These are phyloP conservation scores for Delichon dasypus DNA, from an alignment of 2,797 vertebrate species.

Conservation along the genomic window DNA sequence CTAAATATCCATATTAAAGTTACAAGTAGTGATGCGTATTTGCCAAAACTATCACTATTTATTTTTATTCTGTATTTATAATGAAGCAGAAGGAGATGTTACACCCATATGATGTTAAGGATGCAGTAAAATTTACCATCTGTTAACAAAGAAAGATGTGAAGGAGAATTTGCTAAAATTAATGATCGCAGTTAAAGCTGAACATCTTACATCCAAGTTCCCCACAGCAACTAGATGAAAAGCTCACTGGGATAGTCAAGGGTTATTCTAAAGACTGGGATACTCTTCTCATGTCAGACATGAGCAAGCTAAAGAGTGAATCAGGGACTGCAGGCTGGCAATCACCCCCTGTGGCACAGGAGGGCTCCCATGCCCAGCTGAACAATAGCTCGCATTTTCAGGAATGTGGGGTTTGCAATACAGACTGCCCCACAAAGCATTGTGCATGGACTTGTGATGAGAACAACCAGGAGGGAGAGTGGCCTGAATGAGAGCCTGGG, in stretches of 20 bases:
- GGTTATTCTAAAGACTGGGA: not conserved
- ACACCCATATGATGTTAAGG: slow-evolving; percentile 21
- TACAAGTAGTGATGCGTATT: not conserved
- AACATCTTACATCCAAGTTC: not conserved
- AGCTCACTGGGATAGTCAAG: not conserved
- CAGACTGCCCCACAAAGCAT: rapidly evolving
- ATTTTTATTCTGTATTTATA: slow-evolving; percentile 5
- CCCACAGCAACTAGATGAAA: not conserved
- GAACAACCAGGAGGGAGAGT: rapidly evolving
- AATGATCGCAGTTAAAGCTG: slow-evolving; percentile 7
- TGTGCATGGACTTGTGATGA: not conserved
- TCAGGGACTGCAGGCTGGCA: not conserved
- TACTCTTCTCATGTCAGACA: not conserved
- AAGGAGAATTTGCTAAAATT: slow-evolving; percentile 33
- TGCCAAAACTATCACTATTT: not conserved
- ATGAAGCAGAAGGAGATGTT: slow-evolving; percentile 35
- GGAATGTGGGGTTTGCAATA: rapidly evolving
- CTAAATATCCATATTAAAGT: not conserved
- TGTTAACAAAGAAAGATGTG: slow-evolving; percentile 33
- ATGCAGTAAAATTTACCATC: slow-evolving; percentile 38
- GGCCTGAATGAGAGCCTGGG: not conserved
- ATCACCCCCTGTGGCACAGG: not conserved
- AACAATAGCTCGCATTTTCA: not conserved
- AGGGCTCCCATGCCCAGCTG: not conserved
- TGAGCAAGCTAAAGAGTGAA: not conserved